These are phyloP conservation scores for Eurosta solidaginis DNA, from an alignment of 1,140 invertebrate species.

Conservation along the genomic window DNA sequence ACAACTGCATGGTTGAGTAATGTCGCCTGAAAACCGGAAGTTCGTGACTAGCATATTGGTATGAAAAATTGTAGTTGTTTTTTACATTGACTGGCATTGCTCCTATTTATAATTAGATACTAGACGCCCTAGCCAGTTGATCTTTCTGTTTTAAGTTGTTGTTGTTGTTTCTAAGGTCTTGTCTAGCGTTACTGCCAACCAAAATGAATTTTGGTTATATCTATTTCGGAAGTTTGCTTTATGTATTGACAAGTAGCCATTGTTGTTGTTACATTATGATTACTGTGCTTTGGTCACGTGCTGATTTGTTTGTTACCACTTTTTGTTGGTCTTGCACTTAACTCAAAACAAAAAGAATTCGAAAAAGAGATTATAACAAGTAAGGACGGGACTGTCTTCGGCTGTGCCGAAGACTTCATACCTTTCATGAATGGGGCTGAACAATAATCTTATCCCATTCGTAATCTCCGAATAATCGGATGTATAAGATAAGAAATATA, in stretches of 20 bases:
- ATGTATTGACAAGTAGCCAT: not conserved
- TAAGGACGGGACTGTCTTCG: too few species aligned
- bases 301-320: conserved; percentile 1
- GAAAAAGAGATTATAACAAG: too few species aligned
- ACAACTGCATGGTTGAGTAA: not conserved
- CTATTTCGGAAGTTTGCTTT: conserved; percentile 14
- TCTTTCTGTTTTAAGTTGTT: not conserved
- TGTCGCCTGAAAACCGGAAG: conserved; percentile 23
- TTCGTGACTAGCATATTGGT: conserved; percentile 30
- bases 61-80: conserved; percentile 7
- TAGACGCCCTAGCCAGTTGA: not conserved
- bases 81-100: not conserved
- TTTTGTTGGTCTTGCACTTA: not conserved
- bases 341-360: too few species aligned
- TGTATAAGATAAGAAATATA: too few species aligned
- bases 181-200: not conserved
- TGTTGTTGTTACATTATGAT: not conserved
- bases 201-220: not conserved
- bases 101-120: not conserved
- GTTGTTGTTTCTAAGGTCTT: not conserved
- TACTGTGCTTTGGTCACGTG: not conserved
- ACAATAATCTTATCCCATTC: too few species aligned
- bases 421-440: too few species aligned
- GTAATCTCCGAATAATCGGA: too few species aligned
- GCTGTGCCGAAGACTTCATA: too few species aligned